These are phyloP conservation scores for Ridgeia piscesae DNA, from an alignment of 1,140 invertebrate genomes.

Conservation along the genomic window DNA sequence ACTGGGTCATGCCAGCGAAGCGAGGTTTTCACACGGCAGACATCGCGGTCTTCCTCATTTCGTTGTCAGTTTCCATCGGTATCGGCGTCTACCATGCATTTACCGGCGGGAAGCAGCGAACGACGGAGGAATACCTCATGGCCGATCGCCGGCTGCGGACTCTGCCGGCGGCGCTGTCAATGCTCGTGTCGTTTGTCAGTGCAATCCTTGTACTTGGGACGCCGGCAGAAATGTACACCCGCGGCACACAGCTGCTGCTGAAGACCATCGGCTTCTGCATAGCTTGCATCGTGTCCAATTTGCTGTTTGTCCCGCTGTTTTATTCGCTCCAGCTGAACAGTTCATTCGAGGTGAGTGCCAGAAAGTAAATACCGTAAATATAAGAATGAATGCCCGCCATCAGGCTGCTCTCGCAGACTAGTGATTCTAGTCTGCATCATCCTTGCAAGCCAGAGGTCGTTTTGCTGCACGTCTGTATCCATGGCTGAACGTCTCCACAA, in stretches of 20 bases:
- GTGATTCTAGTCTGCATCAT: too few relatives aligned
- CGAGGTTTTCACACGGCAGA: constrained; percentile 25
- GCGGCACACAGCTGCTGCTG: constrained; percentile 28
- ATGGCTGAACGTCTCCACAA: too few relatives aligned
- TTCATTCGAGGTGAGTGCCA: constrained; percentile 29
- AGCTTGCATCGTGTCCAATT: constrained; percentile 26
- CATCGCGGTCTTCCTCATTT: constrained; percentile 22
- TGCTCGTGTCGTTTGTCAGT: constrained; percentile 30
- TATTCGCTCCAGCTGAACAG: constrained; percentile 30
- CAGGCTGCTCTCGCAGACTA: not conserved
- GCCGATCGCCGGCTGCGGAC: constrained; percentile 25
- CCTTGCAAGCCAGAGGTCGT: too few relatives aligned
- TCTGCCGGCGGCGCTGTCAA: constrained; percentile 33
- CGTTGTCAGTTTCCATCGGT: constrained; percentile 20
- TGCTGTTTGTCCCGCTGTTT: constrained; percentile 32
- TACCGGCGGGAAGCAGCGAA: constrained; percentile 30
- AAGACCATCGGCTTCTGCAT: constrained; percentile 26
- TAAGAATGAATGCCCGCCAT: not conserved
- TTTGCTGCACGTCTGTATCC: too few relatives aligned
- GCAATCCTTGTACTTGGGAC: constrained; percentile 29
- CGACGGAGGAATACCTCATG: constrained; percentile 31
- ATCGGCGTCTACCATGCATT: constrained; percentile 30
- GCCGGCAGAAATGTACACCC: constrained; percentile 33
- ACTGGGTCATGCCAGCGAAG: constrained; percentile 3
- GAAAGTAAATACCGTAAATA: not conserved